phyloP scores from a whole-genome alignment of 2,113 vertebrate species.

The Chauna torquata region DNA sequence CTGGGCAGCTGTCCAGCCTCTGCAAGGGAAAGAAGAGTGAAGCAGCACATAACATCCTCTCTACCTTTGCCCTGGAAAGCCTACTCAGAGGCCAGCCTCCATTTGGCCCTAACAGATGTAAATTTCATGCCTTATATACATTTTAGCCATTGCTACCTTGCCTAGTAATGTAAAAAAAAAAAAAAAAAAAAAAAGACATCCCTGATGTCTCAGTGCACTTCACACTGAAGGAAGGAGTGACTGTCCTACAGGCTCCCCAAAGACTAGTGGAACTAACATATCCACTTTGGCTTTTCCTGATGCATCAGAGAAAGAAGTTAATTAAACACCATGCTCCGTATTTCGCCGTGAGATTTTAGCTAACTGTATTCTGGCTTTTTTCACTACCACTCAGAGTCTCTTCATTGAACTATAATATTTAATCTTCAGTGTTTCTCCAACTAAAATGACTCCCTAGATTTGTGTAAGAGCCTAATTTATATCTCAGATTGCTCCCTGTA shows the following conservation, averaged over 20 bases:
- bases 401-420: conserved; percentile 50
- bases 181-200: neutral
- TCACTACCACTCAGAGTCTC: conserved; percentile 34
- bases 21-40: neutral
- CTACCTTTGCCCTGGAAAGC: neutral
- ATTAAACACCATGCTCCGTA: conserved; percentile 46
- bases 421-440: conserved; percentile 39
- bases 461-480: conserved; percentile 35
- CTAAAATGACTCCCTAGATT: conserved; percentile 42
- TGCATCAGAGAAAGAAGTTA: conserved; percentile 60
- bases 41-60: neutral
- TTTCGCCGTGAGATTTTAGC: neutral
- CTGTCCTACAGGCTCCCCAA: neutral
- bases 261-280: conserved; percentile 1
- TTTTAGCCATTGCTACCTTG: neutral
- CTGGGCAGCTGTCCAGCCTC: neutral
- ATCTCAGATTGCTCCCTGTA: conserved; percentile 51
- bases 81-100: neutral
- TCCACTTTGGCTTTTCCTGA: conserved; percentile 15
- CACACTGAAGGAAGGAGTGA: conserved; percentile 20
- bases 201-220: conserved; percentile 29
- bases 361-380: conserved; percentile 63
- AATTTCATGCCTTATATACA: neutral
- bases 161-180: neutral
- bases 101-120: neutral